Evolutionary conservation across 2,797 vertebrate species (phyloP).

Genomic region (Eptatretus atami): DNA sequence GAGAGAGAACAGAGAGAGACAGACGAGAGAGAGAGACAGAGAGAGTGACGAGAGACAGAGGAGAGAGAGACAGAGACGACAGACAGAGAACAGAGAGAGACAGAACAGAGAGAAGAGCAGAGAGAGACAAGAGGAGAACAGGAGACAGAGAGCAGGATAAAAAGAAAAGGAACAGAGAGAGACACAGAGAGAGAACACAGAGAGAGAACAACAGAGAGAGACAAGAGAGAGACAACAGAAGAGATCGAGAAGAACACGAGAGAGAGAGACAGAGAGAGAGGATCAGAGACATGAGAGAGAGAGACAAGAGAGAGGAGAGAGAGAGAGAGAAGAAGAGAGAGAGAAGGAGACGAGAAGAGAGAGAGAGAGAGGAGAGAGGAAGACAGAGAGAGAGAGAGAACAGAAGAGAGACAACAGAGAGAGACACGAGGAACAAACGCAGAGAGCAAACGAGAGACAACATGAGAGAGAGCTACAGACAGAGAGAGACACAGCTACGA

Average conservation of each 20-base stretch:
- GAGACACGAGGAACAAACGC: too few relatives aligned
- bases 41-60: background rate
- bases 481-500: too few relatives aligned
- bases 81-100: too few relatives aligned
- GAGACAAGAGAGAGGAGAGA: background rate
- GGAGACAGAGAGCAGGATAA: too few relatives aligned
- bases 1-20: background rate
- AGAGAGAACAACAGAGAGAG: constrained; percentile 3
- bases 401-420: too few relatives aligned
- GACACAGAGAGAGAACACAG: background rate
- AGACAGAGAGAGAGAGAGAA: too few relatives aligned
- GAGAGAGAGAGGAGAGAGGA: background rate
- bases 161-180: too few relatives aligned
- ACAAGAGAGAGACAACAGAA: background rate
- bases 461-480: too few relatives aligned
- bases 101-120: background rate
- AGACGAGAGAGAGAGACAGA: constrained; percentile 2
- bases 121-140: constrained; percentile 5
- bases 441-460: too few relatives aligned
- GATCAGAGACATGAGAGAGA: constrained; percentile 4
- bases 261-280: background rate
- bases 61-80: background rate
- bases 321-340: background rate
- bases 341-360: background rate
- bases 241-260: background rate